Conservation (phyloP, 35 echinoderm and acorn worm species). For the Heliocidaris tuberculata region DNA sequence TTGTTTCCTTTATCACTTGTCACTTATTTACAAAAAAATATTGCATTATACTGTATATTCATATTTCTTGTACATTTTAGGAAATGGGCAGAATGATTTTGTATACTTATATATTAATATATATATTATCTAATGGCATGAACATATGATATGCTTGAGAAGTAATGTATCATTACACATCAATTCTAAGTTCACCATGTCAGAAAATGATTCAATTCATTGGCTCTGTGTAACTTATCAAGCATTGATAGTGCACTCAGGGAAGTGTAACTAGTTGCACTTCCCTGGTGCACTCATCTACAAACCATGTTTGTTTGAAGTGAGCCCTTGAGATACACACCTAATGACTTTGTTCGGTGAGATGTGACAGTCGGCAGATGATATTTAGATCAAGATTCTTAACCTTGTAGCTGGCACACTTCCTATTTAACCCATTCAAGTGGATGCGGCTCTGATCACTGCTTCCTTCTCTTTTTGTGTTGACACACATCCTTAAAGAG, state of each 20-base stretch:
- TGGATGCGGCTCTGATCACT: background rate
- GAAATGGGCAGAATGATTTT: no score
- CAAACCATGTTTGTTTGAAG: background rate
- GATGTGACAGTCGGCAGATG: background rate
- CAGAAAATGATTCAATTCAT: conserved; percentile 4
- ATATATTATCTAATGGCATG: no score
- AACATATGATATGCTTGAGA: no score
- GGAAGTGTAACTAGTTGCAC: no score
- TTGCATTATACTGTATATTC: no score
- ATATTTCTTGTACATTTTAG: no score
- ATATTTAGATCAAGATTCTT: background rate
- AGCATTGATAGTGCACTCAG: background rate
- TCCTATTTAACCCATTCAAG: background rate
- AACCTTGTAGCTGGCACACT: background rate
- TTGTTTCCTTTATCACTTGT: no score
- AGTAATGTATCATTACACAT: no score
- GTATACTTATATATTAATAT: no score
- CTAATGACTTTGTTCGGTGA: background rate
- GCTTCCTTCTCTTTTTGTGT: background rate
- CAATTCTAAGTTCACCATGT: background rate
- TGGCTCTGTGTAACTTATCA: background rate
- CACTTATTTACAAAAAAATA: no score
- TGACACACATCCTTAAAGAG: background rate
- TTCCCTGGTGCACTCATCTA: background rate
- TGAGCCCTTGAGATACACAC: background rate